Evolutionary conservation across 53 echinoderm and acorn worm species (phyloP).

Genomic region (Holothuria leucospilota): DNA sequence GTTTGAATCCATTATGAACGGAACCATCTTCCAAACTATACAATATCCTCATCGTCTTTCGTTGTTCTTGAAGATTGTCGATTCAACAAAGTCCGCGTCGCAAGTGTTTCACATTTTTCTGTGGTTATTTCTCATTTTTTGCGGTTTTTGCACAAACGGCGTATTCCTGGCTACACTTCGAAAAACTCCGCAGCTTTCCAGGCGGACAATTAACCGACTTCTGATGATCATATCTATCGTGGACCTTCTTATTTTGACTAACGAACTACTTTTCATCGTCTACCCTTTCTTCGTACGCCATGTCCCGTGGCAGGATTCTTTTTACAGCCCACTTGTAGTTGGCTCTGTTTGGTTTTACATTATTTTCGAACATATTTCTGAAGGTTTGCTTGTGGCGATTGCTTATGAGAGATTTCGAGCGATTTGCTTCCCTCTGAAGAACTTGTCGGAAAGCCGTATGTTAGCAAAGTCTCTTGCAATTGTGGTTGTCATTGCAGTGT

Average conservation of each 20-base stretch:
- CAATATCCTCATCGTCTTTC: slow-evolving; percentile 36
- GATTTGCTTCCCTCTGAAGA: slow-evolving; percentile 12
- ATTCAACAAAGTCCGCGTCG: not conserved
- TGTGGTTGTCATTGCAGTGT: not conserved
- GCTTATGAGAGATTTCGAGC: slow-evolving; percentile 34
- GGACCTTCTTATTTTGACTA: slow-evolving; percentile 1
- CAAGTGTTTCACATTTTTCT: slow-evolving; percentile 1
- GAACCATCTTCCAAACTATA: slow-evolving; percentile 1
- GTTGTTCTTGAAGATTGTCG: not conserved
- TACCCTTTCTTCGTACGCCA: slow-evolving; percentile 16
- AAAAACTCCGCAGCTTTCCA: not conserved
- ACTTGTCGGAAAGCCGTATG: not conserved
- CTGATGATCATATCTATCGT: not conserved
- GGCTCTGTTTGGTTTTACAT: slow-evolving; percentile 17
- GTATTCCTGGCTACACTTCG: slow-evolving; percentile 22
- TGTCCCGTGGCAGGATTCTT: not conserved
- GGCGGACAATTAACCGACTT: slow-evolving; percentile 26
- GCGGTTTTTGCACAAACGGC: slow-evolving; percentile 9
- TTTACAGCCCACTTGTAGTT: slow-evolving; percentile 28
- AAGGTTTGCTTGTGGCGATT: not conserved
- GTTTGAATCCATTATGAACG: not conserved
- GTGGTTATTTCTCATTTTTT: slow-evolving; percentile 20
- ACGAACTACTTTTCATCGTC: slow-evolving; percentile 5
- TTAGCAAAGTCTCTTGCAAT: not conserved
- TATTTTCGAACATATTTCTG: not conserved